Conservation (phyloP, 2,888 invertebrate species). For the Venusia cambrica region DNA sequence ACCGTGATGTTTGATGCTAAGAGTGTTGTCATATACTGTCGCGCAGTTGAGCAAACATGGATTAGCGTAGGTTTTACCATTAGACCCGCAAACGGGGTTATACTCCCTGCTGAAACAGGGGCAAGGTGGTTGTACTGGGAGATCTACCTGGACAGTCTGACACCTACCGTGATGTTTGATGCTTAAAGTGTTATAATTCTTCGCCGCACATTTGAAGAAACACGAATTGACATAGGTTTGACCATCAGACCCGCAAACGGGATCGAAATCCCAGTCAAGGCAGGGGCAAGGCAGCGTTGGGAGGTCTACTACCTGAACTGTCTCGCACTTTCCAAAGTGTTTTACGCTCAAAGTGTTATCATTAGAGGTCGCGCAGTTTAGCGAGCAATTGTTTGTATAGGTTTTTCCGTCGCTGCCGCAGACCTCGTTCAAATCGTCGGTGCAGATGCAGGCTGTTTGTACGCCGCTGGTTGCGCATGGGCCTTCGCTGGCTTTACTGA, state of each 20-base stretch:
- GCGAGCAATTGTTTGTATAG: constrained; percentile 16
- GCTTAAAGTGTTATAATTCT: constrained; percentile 23
- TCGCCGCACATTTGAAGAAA: constrained; percentile 36
- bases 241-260: constrained; percentile 67
- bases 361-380: constrained; percentile 8
- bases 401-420: constrained; percentile 22
- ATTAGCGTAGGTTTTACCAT: constrained; percentile 81
- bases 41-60: constrained; percentile 40
- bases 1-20: constrained; percentile 20
- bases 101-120: constrained; percentile 19
- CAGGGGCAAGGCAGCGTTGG: constrained; percentile 18
- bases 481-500: constrained; percentile 22
- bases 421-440: constrained; percentile 20
- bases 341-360: constrained; percentile 23
- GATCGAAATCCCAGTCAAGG: constrained; percentile 19
- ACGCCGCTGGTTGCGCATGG: constrained; percentile 7
- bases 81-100: constrained; percentile 41
- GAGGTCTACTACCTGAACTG: too few relatives aligned
- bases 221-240: constrained; percentile 70
- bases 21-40: constrained; percentile 18
- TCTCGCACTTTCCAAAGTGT: constrained; percentile 1
- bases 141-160: too few relatives aligned
- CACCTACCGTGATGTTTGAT: constrained; percentile 7
- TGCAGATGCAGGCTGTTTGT: constrained; percentile 11
- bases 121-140: constrained; percentile 14